Evolutionary conservation across 1,140 invertebrate species (phyloP).

Genomic region (Subanguina moxae): DNA sequence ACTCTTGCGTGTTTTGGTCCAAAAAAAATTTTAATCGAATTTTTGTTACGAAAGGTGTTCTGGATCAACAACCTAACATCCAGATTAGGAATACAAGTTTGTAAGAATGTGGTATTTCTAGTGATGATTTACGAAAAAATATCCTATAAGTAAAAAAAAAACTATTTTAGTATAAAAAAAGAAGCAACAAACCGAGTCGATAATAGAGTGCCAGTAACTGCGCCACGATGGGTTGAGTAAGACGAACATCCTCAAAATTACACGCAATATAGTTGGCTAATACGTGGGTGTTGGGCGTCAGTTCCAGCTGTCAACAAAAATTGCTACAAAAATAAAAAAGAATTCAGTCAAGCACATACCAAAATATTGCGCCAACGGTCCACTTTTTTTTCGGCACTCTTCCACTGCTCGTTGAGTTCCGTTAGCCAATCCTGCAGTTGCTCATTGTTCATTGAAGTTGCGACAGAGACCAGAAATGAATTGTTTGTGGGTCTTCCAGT

Average conservation of each 20-base stretch:
- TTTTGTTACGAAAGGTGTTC: no score
- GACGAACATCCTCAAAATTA: conserved; percentile 53
- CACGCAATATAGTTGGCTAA: conserved; percentile 45
- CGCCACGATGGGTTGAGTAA: conserved; percentile 50
- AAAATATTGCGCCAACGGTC: conserved; percentile 5
- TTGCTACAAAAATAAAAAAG: conserved; percentile 8
- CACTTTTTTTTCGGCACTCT: conserved; percentile 3
- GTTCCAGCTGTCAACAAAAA: conserved; percentile 18
- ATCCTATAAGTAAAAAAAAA: no score
- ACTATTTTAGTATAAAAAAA: no score
- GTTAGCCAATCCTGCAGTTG: conserved; percentile 33
- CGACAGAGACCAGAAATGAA: no score
- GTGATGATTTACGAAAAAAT: no score
- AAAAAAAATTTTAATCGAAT: no score
- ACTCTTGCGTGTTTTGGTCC: no score
- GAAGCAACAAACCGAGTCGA: conserved; percentile 38
- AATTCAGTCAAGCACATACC: not conserved
- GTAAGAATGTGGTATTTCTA: no score
- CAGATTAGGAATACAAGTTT: no score
- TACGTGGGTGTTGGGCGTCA: conserved; percentile 36
- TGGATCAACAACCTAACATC: no score
- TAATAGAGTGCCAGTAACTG: conserved; percentile 56
- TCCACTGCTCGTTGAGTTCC: conserved; percentile 21
- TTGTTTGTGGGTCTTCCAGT: no score
- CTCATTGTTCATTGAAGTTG: conserved; percentile 24